phyloP scores from a whole-genome alignment of 1,140 invertebrate genomes.

The Cardiocondyla obscurior region DNA sequence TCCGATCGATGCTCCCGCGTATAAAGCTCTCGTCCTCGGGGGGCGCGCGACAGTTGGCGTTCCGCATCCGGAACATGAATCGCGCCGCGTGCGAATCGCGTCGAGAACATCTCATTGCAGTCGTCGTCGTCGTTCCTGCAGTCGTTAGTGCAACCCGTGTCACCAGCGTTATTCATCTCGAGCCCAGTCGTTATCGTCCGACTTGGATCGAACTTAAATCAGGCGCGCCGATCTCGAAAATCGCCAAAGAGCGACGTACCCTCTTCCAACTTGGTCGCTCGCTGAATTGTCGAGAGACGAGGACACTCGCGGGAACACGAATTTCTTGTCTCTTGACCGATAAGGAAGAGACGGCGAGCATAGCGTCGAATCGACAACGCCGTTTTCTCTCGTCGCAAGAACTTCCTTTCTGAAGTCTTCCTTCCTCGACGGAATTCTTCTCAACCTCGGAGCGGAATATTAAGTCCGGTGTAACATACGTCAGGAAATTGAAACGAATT shows the following conservation, averaged over 20 bases:
- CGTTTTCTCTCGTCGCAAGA: neutral
- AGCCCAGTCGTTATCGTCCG: neutral
- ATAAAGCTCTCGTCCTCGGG: slow-evolving; percentile 80
- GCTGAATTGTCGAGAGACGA: neutral
- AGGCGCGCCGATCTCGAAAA: neutral
- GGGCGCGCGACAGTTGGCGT: slow-evolving; percentile 80
- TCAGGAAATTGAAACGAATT: neutral
- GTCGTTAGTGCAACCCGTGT: neutral
- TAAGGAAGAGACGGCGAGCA: slow-evolving; percentile 29
- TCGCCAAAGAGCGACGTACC: neutral
- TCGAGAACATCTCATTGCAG: slow-evolving; percentile 36
- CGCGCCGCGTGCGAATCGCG: slow-evolving; percentile 63
- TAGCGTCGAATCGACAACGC: neutral
- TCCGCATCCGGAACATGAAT: slow-evolving; percentile 77
- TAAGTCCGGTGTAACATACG: neutral
- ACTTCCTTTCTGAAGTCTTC: neutral
- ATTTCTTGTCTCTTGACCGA: slow-evolving; percentile 1
- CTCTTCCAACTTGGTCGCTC: neutral
- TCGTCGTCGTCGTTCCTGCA: slow-evolving; percentile 2
- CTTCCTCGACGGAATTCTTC: neutral
- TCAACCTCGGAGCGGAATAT: neutral
- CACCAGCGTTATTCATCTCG: neutral
- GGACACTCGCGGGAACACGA: neutral
- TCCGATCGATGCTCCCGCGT: slow-evolving; percentile 81
- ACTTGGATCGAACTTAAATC: neutral